These are phyloP conservation scores for Nyctalus aviator DNA, from an alignment of 2,797 vertebrate genomes.

Conservation along the genomic window DNA sequence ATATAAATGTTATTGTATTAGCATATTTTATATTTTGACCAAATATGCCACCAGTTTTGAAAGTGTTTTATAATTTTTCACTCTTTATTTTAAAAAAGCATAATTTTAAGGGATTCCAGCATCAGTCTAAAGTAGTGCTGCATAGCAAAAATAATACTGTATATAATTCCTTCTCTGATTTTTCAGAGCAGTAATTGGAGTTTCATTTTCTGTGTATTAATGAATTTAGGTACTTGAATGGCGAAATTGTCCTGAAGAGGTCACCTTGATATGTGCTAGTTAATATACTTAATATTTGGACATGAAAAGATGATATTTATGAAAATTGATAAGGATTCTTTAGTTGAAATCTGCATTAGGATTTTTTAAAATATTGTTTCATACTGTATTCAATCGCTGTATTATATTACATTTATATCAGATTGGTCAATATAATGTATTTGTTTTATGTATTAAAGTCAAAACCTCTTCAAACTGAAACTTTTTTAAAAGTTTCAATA, in stretches of 20 bases:
- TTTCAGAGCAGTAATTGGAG: slow-evolving; percentile 73
- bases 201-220: slow-evolving; percentile 82
- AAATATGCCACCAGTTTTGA: slow-evolving; percentile 75
- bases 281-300: slow-evolving; percentile 74
- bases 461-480: slow-evolving; percentile 75
- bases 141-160: slow-evolving; percentile 69
- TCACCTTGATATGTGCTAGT: slow-evolving; percentile 81
- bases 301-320: slow-evolving; percentile 69
- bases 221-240: slow-evolving; percentile 79
- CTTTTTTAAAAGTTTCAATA: slow-evolving; percentile 71
- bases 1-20: slow-evolving; percentile 73
- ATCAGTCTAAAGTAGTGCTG: slow-evolving; percentile 76
- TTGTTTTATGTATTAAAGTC: slow-evolving; percentile 78
- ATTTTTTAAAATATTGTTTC: slow-evolving; percentile 55
- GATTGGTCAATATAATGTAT: slow-evolving; percentile 76
- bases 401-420: slow-evolving; percentile 74
- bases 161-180: slow-evolving; percentile 74
- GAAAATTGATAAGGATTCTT: slow-evolving; percentile 75
- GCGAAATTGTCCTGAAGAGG: slow-evolving; percentile 80
- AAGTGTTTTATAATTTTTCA: slow-evolving; percentile 70
- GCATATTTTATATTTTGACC: slow-evolving; percentile 82
- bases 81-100: slow-evolving; percentile 74
- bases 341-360: slow-evolving; percentile 67
- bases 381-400: slow-evolving; percentile 73
- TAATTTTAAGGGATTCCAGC: slow-evolving; percentile 41